Evolutionary conservation across 2,797 vertebrate genomes (phyloP), one percentile per base, ranked within the genome.

Genomic region (Gallinago solitaria): DNA sequence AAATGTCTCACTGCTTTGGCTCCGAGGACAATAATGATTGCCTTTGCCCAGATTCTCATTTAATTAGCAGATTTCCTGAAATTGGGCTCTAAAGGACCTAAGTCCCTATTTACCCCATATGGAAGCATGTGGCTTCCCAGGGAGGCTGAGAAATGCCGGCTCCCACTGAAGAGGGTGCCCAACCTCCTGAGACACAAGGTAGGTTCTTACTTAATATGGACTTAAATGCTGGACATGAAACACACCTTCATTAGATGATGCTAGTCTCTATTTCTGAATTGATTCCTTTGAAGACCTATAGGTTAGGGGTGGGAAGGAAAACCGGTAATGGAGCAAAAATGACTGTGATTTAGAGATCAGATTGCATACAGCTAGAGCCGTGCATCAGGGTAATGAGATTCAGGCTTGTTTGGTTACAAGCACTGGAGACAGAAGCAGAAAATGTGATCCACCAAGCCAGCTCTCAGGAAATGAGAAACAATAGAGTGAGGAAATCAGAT

Each of bases 401-500:
- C 95, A 90, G 78, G 32, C 92, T 86, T 87, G 87, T 95, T 92
- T 88, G 86, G 89, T 95, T 90, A 95, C 67, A 88, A 85, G 93
- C 74, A 13, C 77, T 96, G 93, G 96, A 96, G 95, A 96, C 96
- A 95, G 93, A 19, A 90, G 96, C 93, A 96, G 95, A 86, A 95
- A 95, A 95, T 57, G 84, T 21, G 92, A 96, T 90, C 95, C 88
- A 91, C 91, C 69, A 16, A 91, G 90, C 41, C 93, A 89, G 95
- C 89, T 88, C 90, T 80, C 93, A 89, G 93, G 95, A 95, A 96
- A 95, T 90, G 94, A 87, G 95, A 48, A 95, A 97, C 95, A 96
- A 97, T 96, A 51, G 95, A 94, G 88, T 83, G 91, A 93, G 94
- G 96, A 96, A 94, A 95, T 97, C 90, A 80, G 89, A 95, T 97